Base-by-base conservation (phyloP, 1,140 invertebrate species). In the Caenorhabditis latens region DNA sequence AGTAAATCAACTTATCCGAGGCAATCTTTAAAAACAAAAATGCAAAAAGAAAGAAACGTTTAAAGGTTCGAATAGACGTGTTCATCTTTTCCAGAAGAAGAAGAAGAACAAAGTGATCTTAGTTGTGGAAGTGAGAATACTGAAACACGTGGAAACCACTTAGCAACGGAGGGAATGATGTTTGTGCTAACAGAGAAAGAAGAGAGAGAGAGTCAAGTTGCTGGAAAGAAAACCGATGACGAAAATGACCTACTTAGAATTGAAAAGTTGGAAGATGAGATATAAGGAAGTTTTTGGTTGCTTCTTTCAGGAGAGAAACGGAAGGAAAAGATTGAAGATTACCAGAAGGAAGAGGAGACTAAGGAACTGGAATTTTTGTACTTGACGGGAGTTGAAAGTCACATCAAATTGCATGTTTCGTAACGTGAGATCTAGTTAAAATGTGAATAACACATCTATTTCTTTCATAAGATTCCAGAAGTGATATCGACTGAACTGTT, bases 201-300 rank as follows among this genome's bases (percentile, higher is more conserved):
- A n/a, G 57, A 58, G n/a, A 58, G n/a, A 58, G 8, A n/a, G 40
- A 71, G 42, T 43, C 40, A 71, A 46, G 65, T 63, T 63, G 61
- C 61, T 40, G 32, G 32, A 63, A 67, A 71, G 21, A 46, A 46
- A 11, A 8, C 43, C 9, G 42, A 71, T 43, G 40, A 67, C 65
- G 42, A 46, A 67, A 46, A 67, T 67, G 65, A 63, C 58, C 58
- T 63, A 14, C 24, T 63, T 63, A 63, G 61, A 63, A 71, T 43
- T 71, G 42, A 71, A 71, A 71, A 71, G 21, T 71, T 71, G 42
- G 14, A 71, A 71, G 42, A 71, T 71, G 65, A 43, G 65, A 43
- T 43, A 61, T 71, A 0, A 43, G 65, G 61, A 63, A 63, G 61
- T 53, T 53, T 53, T 53, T 32, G 61, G 61, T 21, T 11, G 3